Conservation (phyloP, 2,888 invertebrate species). For the Agapetus fuscipes region DNA sequence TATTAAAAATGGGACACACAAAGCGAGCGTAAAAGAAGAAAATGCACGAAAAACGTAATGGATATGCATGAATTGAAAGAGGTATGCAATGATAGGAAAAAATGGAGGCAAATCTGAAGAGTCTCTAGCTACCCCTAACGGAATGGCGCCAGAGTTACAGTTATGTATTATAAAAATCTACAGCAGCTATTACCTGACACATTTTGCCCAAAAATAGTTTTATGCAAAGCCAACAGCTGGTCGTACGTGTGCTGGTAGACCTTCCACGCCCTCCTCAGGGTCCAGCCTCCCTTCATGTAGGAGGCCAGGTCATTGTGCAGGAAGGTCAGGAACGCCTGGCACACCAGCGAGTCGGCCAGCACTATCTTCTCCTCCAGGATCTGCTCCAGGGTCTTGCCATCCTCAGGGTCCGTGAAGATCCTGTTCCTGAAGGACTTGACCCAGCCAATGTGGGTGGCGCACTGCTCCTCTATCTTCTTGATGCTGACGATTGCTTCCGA, state of each 20-base stretch:
- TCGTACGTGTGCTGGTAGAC: conserved; percentile 54
- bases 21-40: too few species aligned
- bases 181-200: too few species aligned
- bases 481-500: conserved; percentile 44
- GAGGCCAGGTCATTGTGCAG: conserved; percentile 55
- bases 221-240: conserved; percentile 40
- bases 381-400: conserved; percentile 30
- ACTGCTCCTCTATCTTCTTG: conserved; percentile 50
- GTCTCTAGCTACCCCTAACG: too few species aligned
- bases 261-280: conserved; percentile 58
- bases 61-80: too few species aligned
- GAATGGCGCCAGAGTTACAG: too few species aligned
- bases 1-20: too few species aligned
- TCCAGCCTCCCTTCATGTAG: conserved; percentile 56
- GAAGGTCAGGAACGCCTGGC: conserved; percentile 53
- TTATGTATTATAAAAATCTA: too few species aligned
- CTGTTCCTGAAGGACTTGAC: conserved; percentile 40
- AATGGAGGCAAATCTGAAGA: too few species aligned
- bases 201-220: too few species aligned
- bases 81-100: too few species aligned
- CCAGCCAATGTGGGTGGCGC: conserved; percentile 45
- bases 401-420: conserved; percentile 23
- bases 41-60: too few species aligned
- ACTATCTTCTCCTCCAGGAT: conserved; percentile 54
- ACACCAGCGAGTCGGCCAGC: conserved; percentile 55